phyloP scores from a whole-genome alignment of 2,888 invertebrate species.

The Cancer borealis region DNA sequence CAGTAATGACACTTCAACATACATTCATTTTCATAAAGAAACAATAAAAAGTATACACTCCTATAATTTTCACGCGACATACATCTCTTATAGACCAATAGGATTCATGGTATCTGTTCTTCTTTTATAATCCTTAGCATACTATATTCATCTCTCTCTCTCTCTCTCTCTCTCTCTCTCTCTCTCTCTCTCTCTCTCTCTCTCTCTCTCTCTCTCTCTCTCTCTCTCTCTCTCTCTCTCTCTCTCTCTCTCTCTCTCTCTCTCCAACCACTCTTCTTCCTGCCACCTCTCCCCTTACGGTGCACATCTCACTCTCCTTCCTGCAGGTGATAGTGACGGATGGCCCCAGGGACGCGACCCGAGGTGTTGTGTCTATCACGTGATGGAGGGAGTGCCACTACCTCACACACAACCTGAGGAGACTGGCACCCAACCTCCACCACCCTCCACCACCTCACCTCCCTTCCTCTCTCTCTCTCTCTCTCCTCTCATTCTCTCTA shows the following conservation, averaged over 20 bases:
- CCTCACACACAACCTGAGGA: background rate
- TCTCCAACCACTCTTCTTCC: background rate
- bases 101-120: no score
- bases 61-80: background rate
- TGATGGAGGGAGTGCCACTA: background rate
- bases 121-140: no score
- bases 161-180: no score
- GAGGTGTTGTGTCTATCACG: conserved; percentile 9
- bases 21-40: background rate
- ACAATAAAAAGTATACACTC: background rate
- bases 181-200: background rate
- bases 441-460: background rate
- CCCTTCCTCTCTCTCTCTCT: background rate
- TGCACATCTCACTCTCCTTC: background rate
- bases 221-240: conserved; percentile 6
- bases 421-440: no score
- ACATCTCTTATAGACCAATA: no score
- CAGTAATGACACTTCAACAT: background rate
- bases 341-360: background rate
- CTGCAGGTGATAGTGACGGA: background rate
- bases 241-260: background rate
- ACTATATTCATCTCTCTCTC: no score
- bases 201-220: background rate
- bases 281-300: background rate
- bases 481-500: background rate